These are phyloP conservation scores for Petroica traversi DNA, from an alignment of 2,113 vertebrate species.

Conservation along the genomic window DNA sequence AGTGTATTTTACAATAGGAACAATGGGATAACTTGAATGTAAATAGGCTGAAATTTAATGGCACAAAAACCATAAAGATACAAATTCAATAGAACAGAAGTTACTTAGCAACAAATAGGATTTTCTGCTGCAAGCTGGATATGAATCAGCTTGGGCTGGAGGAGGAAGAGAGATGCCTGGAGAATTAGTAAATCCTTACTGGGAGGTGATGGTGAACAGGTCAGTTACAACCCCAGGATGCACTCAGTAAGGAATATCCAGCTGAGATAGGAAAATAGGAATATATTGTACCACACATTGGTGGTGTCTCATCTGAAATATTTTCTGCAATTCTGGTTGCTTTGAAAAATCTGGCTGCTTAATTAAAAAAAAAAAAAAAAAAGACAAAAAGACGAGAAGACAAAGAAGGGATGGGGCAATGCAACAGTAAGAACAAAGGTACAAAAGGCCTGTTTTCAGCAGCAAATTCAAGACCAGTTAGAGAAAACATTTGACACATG, in stretches of 20 bases:
- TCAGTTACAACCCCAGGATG: neutral
- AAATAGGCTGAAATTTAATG: neutral
- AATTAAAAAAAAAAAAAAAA: neutral
- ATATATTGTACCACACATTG: neutral
- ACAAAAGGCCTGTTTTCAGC: neutral
- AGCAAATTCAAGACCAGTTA: neutral
- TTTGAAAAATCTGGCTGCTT: neutral
- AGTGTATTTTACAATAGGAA: neutral
- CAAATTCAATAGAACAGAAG: conserved; percentile 34
- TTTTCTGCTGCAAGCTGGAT: conserved; percentile 17
- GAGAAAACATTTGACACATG: neutral
- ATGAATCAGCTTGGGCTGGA: neutral
- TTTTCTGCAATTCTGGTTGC: neutral
- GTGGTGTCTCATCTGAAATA: neutral
- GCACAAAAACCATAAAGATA: neutral
- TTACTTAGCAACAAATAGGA: conserved; percentile 42
- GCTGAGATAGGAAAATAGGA: neutral
- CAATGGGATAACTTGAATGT: neutral
- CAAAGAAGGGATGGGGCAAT: neutral
- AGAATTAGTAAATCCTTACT: neutral
- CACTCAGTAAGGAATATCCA: neutral
- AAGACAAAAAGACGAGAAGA: no score
- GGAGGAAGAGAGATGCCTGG: neutral
- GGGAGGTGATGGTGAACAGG: neutral
- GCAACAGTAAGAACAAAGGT: neutral